Base-by-base conservation (phyloP, 2,113 vertebrate genomes). In the Takifugu flavidus region DNA sequence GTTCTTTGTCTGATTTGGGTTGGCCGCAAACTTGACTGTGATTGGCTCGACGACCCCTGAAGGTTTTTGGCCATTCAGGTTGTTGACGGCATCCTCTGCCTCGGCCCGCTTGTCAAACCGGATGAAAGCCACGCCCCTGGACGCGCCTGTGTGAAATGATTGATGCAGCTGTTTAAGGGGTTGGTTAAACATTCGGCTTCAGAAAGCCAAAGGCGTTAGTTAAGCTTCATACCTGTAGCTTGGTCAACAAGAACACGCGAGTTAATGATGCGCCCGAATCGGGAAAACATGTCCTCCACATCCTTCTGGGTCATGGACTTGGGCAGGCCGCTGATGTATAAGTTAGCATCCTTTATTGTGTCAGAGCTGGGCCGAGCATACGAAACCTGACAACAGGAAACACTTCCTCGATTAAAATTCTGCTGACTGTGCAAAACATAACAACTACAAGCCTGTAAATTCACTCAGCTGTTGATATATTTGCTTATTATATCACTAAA, bases 1-100 rank as follows among this genome's bases (percentile, higher is more conserved):
- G 67, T 95, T 98, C 91, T 98, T 99, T 79, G 92, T 94, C 91
- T 98, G 96, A 89, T 99, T 99, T 46, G 96, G 96, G 70, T 96
- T 98, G 83, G 95, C 96, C 2, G 96, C 96, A 56, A 98, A 98
- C 74, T 98, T 98, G 75, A 99, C 96, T 20, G 94, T 97, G 83
- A 99, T 96, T 43, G 95, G 94, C 79, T 99, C 96, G 0, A 93
- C 81, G 59, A 93, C 93, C 57, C 94, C 94, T 4, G 95, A 94
- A 50, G 96, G 96, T 81, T 95, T 99, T 85, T 98, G 95, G 61
- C 96, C 96, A 63, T 99, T 99, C 86, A 98, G 92, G 88, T 91
- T 95, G 80, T 95, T 95, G 77, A 98, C 95, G 27, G 96, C 96
- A 25, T 99, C 96, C 87, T 99, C 96, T 4, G 96, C 96, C 88